Base-by-base conservation (phyloP, 2,888 invertebrate species). In the Drosophila macrothrix region DNA sequence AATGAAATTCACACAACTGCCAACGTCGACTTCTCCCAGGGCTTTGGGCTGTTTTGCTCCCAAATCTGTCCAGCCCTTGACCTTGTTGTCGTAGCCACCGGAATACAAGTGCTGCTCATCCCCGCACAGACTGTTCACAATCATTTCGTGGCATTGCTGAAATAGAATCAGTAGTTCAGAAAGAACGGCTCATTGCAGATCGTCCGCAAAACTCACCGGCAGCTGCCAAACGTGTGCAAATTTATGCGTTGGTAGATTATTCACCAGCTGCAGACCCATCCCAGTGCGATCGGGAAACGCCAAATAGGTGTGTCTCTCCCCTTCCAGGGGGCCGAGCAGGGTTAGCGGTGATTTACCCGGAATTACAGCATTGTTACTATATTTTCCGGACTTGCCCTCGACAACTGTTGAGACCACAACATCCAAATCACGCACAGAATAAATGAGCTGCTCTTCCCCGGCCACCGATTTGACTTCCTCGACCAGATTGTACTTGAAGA, bases 401-500 rank as follows among this genome's bases (percentile, higher is more conserved):
- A 82, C 76, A 29, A 93, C 71, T 60, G 90, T 75, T 1, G 93
- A 92, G 5, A 93, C 80, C 3, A 93, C 93, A 33, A 92, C 91
- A 81, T 93, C 93, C 70, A 92, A 77, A 76, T 93, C 92, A 9
- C 93, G 88, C 29, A 93, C 92, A 4, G 94, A 93, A 62, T 93
- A 93, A 35, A 94, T 89, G 6, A 90, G 77, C 19, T 84, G 86
- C 43, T 91, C 67, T 60, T 93, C 92, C 1, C 90, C 92, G 3
- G 91, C 92, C 52, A 93, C 65, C 0, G 93, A 92, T 63, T 93
- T 93, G 0, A 93, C 92, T 70, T 93, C 92, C 77, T 93, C 93
- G 2, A 93, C 90, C 53, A 93, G 69, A 81, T 92, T 94, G 72
- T 92, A 93, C 76, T 93, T 93, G 25, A 92, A 92, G 7, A 91